Evolutionary conservation across 2,888 invertebrate genomes (phyloP).

Genomic region (Eueremaeus valkanovi): DNA sequence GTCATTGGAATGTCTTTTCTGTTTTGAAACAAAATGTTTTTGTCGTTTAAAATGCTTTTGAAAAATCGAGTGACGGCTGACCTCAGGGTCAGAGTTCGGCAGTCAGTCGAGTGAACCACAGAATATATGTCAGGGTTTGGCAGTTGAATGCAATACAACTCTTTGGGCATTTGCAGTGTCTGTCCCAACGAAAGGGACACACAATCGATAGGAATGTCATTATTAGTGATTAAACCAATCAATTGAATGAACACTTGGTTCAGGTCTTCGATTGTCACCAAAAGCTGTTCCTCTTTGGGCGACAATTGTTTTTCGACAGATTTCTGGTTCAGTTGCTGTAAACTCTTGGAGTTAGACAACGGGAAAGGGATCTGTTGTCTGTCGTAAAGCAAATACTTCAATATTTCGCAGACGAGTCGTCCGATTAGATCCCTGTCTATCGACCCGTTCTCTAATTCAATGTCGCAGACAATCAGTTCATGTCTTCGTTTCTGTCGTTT

Average conservation of each 20-base stretch:
- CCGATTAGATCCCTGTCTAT: background rate
- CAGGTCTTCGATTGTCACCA: background rate
- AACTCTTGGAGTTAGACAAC: background rate
- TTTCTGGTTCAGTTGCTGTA: background rate
- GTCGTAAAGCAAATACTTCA: constrained; percentile 23
- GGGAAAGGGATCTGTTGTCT: constrained; percentile 32
- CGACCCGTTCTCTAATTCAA: constrained; percentile 10
- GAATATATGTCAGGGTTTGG: background rate
- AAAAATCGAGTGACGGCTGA: constrained; percentile 15
- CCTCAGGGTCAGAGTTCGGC: background rate
- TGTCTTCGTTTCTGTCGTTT: background rate
- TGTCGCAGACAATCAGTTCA: background rate
- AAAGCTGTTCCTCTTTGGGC: background rate
- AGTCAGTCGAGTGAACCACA: background rate
- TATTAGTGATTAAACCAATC: background rate
- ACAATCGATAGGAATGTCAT: background rate
- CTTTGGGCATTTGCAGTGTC: constrained; percentile 23
- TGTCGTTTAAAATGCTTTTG: constrained; percentile 17
- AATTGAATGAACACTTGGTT: background rate
- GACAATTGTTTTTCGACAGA: background rate
- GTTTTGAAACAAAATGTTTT: constrained; percentile 12
- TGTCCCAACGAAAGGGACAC: constrained; percentile 19
- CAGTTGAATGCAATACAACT: constrained; percentile 18
- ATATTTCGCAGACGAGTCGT: background rate
- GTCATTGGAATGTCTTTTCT: background rate